Evolutionary conservation across 2,888 invertebrate species (phyloP), one percentile per base, ranked within the genome.

Genomic region (Timema podura): DNA sequence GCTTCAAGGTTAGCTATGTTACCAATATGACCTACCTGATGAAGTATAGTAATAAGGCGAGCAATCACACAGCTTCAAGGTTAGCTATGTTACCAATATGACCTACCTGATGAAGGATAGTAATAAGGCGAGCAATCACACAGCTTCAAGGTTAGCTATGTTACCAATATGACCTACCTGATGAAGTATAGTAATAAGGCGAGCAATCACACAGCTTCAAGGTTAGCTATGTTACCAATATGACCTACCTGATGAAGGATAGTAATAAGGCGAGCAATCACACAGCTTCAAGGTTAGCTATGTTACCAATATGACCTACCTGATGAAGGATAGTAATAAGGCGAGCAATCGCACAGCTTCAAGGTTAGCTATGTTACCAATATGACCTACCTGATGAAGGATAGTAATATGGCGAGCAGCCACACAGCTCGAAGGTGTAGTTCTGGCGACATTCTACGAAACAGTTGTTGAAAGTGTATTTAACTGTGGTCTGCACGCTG

Each of bases 401-500:
- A 71, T 85, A 84, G 75, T 83, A 86, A 71, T 83, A 82, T 0
- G 89, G 90, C 1, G 87, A 78, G 77, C 91, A 91, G 9, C 85
- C 83, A 75, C 91, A 91, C 1, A 77, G 74, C 6, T 77, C 76
- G 30, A 79, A 79, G 0, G 85, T 79, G 59, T 84, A 77, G 57
- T 80, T 77, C 16, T 85, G 80, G 49, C 87, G 84, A 75, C 87
- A 86, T 74, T 85, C 85, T 0, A 84, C 82, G 80, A 89, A 81
- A 75, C 91, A 91, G 78, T 91, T 91, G 73, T 86, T 84, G 72
- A 86, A 89, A 0, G 87, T 86, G 76, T 90, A 90, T 7, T 82
- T 81, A 77, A 74, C 79, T 75, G 78, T 81, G 75, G 75, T 81
- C 0, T 69, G 65, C 72, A 82, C 59, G 13, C 70, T 72, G 3